Evolutionary conservation across 2,888 invertebrate species (phyloP), one percentile per base, ranked within the genome.

Genomic region (Muscina levida): DNA sequence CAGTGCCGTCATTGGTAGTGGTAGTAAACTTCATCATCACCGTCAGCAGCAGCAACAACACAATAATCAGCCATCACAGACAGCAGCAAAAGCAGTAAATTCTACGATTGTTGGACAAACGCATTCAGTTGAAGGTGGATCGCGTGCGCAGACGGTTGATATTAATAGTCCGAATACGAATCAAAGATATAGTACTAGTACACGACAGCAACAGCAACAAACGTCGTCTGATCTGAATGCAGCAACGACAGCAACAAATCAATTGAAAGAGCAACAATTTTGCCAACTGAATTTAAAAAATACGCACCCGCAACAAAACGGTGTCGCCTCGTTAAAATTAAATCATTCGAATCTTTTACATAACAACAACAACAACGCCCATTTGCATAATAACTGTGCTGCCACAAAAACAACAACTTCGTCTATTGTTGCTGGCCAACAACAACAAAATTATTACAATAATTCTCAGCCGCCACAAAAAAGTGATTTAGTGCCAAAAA

Each of bases 71-170:
- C n/a, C 67, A 42, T n/a, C 71, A 37, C 37, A 67, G 42, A 31
- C 68, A 53, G 24, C 68, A 44, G 71, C 75, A 74, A 84, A 84
- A 83, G 73, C 84, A 83, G 84, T 84, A 85, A 85, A 85, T 85
- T 83, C 82, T 82, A 59, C 65, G 80, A 82, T 82, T 83, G 82
- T 83, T 83, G 83, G 86, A 85, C 84, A 83, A 83, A 85, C 85
- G 82, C 84, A 86, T 84, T 85, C 88, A 90, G 88, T 90, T 87
- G 89, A 90, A 88, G 89, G 89, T 87, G 88, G 88, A 87, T 87
- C 90, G 89, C 88, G 90, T 87, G 86, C 87, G 86, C 87, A 86
- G 84, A 85, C 86, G 85, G 87, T 87, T 85, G 84, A 84, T 84
- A 57, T 5, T 59, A 59, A 37, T 42, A 81, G 17, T 68, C 62